Evolutionary conservation across 2,113 vertebrate species (phyloP).

Genomic region (Notothenia coriiceps): DNA sequence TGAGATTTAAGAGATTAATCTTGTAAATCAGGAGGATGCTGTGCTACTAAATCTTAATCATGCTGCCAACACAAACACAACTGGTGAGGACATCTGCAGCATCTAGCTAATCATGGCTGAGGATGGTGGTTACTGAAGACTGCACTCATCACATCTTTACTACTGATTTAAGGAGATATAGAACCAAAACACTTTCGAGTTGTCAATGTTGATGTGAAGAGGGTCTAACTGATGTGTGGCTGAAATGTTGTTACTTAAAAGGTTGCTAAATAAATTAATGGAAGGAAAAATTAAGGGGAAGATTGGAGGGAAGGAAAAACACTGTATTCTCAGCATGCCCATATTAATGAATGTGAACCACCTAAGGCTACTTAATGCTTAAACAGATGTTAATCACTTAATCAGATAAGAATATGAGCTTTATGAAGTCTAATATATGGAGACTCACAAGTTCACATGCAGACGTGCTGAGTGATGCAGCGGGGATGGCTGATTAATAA

Average conservation of each 20-base stretch:
- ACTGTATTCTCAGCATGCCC: constrained; percentile 22
- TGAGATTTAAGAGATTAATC: constrained; percentile 67
- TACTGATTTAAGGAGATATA: neutral
- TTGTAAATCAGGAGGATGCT: constrained; percentile 39
- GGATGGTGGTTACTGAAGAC: constrained; percentile 16
- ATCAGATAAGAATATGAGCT: constrained; percentile 77
- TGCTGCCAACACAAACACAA: constrained; percentile 31
- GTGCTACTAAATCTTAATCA: constrained; percentile 65
- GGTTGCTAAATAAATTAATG: neutral
- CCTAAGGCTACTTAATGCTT: constrained; percentile 62
- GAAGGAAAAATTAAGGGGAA: neutral
- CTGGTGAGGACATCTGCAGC: constrained; percentile 37
- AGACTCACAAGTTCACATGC: constrained; percentile 66
- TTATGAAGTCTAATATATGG: constrained; percentile 80
- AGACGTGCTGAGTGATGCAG: constrained; percentile 68
- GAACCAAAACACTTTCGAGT: neutral
- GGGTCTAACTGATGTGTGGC: neutral
- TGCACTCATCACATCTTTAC: constrained; percentile 12
- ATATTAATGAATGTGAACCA: constrained; percentile 61
- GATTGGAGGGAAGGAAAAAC: constrained; percentile 3
- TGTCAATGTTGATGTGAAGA: neutral
- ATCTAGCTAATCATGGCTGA: constrained; percentile 46
- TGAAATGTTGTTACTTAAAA: neutral
- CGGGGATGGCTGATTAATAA: constrained; percentile 79
- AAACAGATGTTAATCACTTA: constrained; percentile 78